Base-by-base conservation (phyloP, 64 coral and sea anemone genomes). In the Astreopora myriophthalma region DNA sequence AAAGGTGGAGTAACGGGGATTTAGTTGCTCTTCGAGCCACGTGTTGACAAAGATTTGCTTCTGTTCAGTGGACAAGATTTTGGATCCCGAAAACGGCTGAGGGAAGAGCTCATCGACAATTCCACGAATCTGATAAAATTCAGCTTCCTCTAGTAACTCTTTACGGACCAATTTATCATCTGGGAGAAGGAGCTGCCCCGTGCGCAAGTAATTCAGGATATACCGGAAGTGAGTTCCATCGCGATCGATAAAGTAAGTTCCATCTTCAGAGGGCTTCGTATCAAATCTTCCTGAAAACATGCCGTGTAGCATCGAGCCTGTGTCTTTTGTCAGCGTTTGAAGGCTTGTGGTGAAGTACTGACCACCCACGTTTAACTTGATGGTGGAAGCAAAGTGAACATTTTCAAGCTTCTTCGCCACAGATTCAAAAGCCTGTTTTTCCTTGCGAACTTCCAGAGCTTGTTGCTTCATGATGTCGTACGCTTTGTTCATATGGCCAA, bases 401-500 rank as follows among this genome's bases (percentile, higher is more conserved):
- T 76, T 11, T 10, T 92, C 66, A 0, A 84, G 17, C 28, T 74
- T 92, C 65, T 92, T 83, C 8, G 89, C 40, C 0, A 92, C 66
- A 16, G 79, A 92, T 13, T 92, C 89, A 37, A 90, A 90, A 0
- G 88, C 88, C 48, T 90, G 74, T 3, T 90, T 90, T 69, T 90
- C 88, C 44, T 80, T 31, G 22, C 37, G 88, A 48, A 90, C 20
- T 67, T 75, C 73, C 55, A 14, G 48, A 22, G 74, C 88, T 90
- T 90, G 52, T 2, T 51, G 55, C 25, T 79, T 67, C 57, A 89
- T 57, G 20, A 89, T 89, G 27, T 66, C 51, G 49, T 89, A 73
- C 20, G 71, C 74, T 89, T 89, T 79, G 38, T 84, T 26, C 14
- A 84, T 64, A 26, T 17, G 0, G 23, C 61, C 61, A 64, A 64